Evolutionary conservation across 2,888 invertebrate species (phyloP).

Genomic region (Syritta pipiens): DNA sequence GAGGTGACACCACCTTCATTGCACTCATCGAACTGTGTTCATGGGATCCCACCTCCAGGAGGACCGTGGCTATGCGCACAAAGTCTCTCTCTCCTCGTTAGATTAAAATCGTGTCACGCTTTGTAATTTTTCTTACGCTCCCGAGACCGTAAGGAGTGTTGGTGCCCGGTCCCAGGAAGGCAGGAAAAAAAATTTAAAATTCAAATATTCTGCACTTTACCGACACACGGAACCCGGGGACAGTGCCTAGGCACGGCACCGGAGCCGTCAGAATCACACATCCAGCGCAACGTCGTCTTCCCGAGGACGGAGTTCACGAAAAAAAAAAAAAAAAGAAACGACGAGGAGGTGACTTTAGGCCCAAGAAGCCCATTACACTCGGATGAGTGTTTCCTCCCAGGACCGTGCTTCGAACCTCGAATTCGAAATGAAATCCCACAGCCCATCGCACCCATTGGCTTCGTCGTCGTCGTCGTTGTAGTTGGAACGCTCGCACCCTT

Average conservation of each 20-base stretch:
- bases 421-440: too few species aligned
- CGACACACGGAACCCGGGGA: neutral
- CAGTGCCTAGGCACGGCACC: neutral
- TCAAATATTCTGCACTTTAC: conserved; percentile 28
- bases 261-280: neutral
- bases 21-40: conserved; percentile 4
- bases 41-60: neutral
- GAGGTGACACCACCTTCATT: too few species aligned
- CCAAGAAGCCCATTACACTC: too few species aligned
- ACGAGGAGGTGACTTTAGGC: too few species aligned
- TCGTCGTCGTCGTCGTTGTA: too few species aligned
- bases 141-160: conserved; percentile 21
- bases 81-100: conserved; percentile 19
- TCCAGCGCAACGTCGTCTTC: too few species aligned
- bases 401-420: too few species aligned
- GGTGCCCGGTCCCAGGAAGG: conserved; percentile 21
- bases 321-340: too few species aligned
- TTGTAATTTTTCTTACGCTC: conserved; percentile 43
- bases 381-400: too few species aligned
- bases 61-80: neutral
- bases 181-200: conserved; percentile 39
- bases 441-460: too few species aligned
- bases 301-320: conserved; percentile 2
- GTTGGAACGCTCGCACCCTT: too few species aligned
- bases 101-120: conserved; percentile 48